Evolutionary conservation across 2,888 invertebrate genomes (phyloP).

Genomic region (Conchocele bisecta): DNA sequence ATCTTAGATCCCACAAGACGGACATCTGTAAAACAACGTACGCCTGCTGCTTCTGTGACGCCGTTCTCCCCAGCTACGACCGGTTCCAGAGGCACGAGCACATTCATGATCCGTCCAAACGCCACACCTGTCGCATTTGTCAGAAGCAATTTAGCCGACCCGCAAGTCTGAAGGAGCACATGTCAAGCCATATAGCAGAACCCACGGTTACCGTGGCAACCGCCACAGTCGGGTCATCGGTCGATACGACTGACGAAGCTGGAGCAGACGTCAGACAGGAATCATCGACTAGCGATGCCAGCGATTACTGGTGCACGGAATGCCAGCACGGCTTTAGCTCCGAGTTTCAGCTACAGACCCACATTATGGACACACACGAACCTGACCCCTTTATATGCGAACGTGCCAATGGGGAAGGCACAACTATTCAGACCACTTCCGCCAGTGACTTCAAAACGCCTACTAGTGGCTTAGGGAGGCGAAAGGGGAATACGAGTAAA

Average conservation of each 20-base stretch:
- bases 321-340: slow-evolving; percentile 71
- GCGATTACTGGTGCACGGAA: slow-evolving; percentile 74
- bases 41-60: slow-evolving; percentile 72
- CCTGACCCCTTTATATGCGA: too few relatives aligned
- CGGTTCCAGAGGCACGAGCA: slow-evolving; percentile 73
- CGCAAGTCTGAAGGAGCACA: slow-evolving; percentile 66
- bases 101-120: slow-evolving; percentile 66
- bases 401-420: too few relatives aligned
- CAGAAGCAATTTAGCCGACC: slow-evolving; percentile 66
- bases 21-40: slow-evolving; percentile 61
- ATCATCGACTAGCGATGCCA: slow-evolving; percentile 21
- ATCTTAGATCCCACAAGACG: slow-evolving; percentile 67
- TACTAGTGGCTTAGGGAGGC: too few relatives aligned
- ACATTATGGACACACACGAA: slow-evolving; percentile 67
- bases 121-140: slow-evolving; percentile 64
- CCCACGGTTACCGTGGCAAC: background rate
- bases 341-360: slow-evolving; percentile 63
- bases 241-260: background rate
- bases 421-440: too few relatives aligned
- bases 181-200: slow-evolving; percentile 55
- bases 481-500: too few relatives aligned
- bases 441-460: too few relatives aligned
- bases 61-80: slow-evolving; percentile 62
- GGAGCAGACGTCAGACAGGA: background rate
- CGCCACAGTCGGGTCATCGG: background rate